Base-by-base conservation (phyloP, 2,797 vertebrate genomes). In the Siniperca undulata region DNA sequence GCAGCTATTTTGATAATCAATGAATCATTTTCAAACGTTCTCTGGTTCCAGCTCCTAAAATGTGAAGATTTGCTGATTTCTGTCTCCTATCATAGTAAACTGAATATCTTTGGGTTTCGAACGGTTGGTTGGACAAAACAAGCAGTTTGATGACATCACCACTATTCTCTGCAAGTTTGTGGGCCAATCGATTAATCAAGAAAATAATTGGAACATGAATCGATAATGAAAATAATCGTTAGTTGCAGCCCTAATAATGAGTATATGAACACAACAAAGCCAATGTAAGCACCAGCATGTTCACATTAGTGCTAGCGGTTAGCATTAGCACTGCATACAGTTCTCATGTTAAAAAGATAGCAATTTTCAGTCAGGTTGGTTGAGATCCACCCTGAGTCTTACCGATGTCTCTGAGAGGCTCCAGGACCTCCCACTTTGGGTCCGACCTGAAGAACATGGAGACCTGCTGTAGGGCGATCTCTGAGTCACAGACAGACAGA, bases 391-490 rank as follows among this genome's bases (percentile, higher is more conserved):
- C 3, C 4, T 1, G 3, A 77, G n/a, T 42, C 96, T 95, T 87
- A 99, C 98, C 98, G 27, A 99, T 97, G 91, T 99, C 98, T 93
- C 95, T 98, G 81, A 99, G 93, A 0, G 98, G 98, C 88, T 99
- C 98, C 76, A 97, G 94, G 27, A 99, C 97, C 82, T 99, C 98
- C 97, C 97, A 99, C 93, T 97, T 98, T 2, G 96, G 97, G 72
- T 99, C 98, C 0, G 98, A 99, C 86, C 98, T 96, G 94, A 99
- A 99, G 95, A 97, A 99, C 98, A 99, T 99, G 87, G 98, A 99
- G 82, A 99, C 98, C 64, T 99, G 98, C 93, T 99, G 98, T 92
- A 99, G 95, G 89, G 98, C 98, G 85, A 99, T 97, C 94, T 99
- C 98, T 99, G 94, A 52, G 70, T 87, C 69, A 66, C 8, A 69